Evolutionary conservation across 2,797 vertebrate species (phyloP).

Genomic region (Fundulus diaphanus): DNA sequence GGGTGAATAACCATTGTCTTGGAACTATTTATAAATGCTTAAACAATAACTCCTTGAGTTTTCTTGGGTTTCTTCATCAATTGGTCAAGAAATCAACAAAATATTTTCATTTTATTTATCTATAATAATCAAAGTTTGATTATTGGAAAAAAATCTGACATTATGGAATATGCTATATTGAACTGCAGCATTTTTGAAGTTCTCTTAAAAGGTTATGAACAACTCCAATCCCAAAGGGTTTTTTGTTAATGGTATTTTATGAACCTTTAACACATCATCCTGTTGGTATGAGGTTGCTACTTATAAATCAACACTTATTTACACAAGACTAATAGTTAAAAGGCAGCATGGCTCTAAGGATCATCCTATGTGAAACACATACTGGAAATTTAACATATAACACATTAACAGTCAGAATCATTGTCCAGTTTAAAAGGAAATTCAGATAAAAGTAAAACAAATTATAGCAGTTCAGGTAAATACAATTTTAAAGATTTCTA

Average conservation of each 20-base stretch:
- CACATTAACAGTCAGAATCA: background rate
- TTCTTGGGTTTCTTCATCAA: constrained; percentile 19
- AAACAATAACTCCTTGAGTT: background rate
- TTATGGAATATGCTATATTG: background rate
- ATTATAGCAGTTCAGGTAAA: background rate
- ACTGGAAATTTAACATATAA: background rate
- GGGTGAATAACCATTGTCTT: constrained; percentile 56
- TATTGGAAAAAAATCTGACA: background rate
- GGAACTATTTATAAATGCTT: constrained; percentile 27
- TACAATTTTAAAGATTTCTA: background rate
- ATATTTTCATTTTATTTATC: background rate
- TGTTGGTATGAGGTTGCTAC: background rate
- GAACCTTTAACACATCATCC: background rate
- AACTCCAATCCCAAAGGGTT: no score
- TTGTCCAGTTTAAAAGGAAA: background rate
- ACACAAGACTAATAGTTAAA: background rate
- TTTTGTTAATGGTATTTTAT: background rate
- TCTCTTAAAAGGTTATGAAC: background rate
- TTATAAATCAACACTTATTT: background rate
- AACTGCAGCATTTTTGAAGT: background rate
- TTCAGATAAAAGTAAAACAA: background rate
- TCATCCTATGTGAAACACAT: background rate
- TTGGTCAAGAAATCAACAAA: constrained; percentile 3
- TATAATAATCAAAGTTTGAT: background rate
- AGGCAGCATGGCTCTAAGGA: no score